Percentiles rank a stretch among this genome's conserved stretches.
Conservation (phyloP, 2,888 invertebrate genomes). For the Lobophora halterata region DNA sequence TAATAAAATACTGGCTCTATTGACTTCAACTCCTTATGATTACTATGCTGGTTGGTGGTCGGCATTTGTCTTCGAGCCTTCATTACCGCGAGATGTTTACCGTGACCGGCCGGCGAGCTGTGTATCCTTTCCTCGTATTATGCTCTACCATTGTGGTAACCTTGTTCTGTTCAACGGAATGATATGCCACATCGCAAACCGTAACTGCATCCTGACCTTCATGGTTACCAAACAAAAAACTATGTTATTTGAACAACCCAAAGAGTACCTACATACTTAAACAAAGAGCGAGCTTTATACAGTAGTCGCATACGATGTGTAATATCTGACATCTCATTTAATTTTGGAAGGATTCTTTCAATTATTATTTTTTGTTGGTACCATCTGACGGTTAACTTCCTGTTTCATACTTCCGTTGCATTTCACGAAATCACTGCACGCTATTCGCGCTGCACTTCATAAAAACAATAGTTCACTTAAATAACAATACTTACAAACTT, state of each 20-base stretch:
- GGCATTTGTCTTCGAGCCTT: conserved; percentile 51
- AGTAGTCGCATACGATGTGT: too few relatives aligned
- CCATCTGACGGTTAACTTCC: too few relatives aligned
- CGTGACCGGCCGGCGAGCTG: conserved; percentile 69
- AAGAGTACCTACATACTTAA: conserved; percentile 1
- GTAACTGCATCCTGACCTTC: conserved; percentile 56
- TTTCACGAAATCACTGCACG: too few relatives aligned
- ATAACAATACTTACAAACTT: too few relatives aligned
- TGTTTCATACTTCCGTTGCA: too few relatives aligned
- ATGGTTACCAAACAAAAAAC: conserved; percentile 23
- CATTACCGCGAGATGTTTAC: conserved; percentile 62
- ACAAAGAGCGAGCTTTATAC: too few relatives aligned
- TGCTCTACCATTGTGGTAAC: conserved; percentile 57
- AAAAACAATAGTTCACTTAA: too few relatives aligned
- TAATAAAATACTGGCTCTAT: conserved; percentile 33
- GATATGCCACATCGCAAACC: conserved; percentile 54
- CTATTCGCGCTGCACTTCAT: too few relatives aligned
- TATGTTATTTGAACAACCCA: conserved; percentile 4
- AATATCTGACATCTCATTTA: too few relatives aligned
- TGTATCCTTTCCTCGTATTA: conserved; percentile 51
- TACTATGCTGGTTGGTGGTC: conserved; percentile 50
- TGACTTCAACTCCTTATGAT: conserved; percentile 36
- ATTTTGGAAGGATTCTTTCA: too few relatives aligned
- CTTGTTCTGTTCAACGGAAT: conserved; percentile 61
- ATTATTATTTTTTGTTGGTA: too few relatives aligned